A percentile compares a stretch with the other conserved stretches of the same genome.
Conservation (phyloP, 2,888 invertebrate species). For the Acanthosepion esculentum region DNA sequence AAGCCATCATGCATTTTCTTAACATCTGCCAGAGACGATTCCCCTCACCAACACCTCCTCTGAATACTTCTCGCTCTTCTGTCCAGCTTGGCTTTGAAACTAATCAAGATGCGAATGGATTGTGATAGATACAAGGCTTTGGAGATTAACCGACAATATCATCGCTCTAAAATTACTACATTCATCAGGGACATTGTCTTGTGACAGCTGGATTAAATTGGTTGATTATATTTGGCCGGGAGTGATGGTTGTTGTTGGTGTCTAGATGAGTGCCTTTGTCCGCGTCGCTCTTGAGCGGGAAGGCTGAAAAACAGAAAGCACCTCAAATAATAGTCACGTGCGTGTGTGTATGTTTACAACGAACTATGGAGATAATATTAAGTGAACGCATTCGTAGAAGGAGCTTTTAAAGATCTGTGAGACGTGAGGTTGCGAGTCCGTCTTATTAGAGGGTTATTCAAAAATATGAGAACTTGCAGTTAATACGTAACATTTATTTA, state of each 20-base stretch:
- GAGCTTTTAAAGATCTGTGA: too few relatives aligned
- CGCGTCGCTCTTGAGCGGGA: background rate
- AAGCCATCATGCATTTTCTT: background rate
- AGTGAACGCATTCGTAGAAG: too few relatives aligned
- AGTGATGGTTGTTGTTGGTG: background rate
- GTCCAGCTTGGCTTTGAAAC: background rate
- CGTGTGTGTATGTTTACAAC: background rate
- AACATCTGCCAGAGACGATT: background rate
- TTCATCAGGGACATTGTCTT: background rate
- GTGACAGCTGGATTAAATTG: background rate
- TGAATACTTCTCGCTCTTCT: background rate
- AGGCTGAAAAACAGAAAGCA: background rate
- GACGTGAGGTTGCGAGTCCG: too few relatives aligned
- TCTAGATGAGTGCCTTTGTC: background rate
- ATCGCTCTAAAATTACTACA: background rate
- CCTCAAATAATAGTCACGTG: background rate
- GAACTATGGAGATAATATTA: background rate
- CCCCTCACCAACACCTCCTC: background rate
- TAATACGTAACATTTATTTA: too few relatives aligned
- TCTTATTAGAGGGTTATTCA: too few relatives aligned
- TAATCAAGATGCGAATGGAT: background rate
- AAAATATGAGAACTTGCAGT: too few relatives aligned
- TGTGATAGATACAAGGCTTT: background rate
- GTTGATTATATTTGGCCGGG: background rate
- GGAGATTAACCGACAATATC: background rate